Conservation (phyloP, 2,113 vertebrate species). For the Albula glossodonta region DNA sequence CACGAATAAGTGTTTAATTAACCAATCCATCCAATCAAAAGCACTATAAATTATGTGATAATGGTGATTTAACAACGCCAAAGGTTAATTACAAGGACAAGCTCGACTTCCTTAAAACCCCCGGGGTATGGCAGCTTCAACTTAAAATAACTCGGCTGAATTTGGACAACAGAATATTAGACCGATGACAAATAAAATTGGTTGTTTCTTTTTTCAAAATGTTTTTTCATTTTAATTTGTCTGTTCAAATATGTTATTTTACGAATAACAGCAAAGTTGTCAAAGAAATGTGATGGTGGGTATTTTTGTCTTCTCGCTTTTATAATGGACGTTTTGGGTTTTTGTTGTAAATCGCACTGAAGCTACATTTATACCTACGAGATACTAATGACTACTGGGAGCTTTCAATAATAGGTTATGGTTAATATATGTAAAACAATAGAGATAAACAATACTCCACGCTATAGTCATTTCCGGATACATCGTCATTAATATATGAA, state of each 20-base stretch:
- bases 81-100: not conserved
- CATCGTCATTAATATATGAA: too few species aligned
- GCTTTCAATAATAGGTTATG: not conserved
- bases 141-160: not conserved
- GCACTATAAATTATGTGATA: not conserved
- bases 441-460: too few species aligned
- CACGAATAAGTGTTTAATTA: slow-evolving; percentile 49
- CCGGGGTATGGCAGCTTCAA: not conserved
- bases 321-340: not conserved
- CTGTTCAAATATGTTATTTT: not conserved
- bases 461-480: too few species aligned
- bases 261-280: not conserved
- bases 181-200: not conserved
- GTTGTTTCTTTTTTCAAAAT: not conserved
- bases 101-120: slow-evolving; percentile 2
- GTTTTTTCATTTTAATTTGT: not conserved
- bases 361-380: not conserved
- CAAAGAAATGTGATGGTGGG: not conserved
- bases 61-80: slow-evolving; percentile 12
- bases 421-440: too few species aligned
- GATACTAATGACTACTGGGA: not conserved
- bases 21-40: slow-evolving; percentile 16
- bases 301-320: not conserved
- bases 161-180: not conserved
- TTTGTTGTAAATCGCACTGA: not conserved